Base-by-base conservation (phyloP, 2,888 invertebrate species). In the Cataglyphis albicans region DNA sequence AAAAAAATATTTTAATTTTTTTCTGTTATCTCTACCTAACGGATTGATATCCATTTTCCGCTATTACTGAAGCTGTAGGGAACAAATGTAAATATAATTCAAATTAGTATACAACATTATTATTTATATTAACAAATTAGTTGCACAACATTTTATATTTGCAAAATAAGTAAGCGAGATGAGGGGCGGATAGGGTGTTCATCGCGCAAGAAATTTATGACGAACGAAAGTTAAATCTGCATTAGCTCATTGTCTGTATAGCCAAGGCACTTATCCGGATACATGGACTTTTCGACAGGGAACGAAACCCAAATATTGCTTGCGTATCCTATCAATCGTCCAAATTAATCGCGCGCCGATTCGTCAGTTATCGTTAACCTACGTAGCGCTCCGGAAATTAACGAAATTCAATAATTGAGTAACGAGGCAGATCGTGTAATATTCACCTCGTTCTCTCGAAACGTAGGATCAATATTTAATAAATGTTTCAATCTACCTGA, bases 391-490 rank as follows among this genome's bases (percentile, higher is more conserved):
- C 9, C n/a, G 44, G 44, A 70, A 80, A 80, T 80, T 80, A 80
- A 80, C 78, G 59, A 80, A 80, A 59, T 35, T 59, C 70, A 21
- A 59, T 72, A 78, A 80, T 80, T 80, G 78, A 80, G 72, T 59
- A 70, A 72, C 59, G 21, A 15, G 59, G 12, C 67, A n/a, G 67
- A 44, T 41, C 72, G 44, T 72, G 78, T 80, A 80, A 80, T 78
- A 78, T 70, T 72, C 78, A 59, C 73, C 25, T 70, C 18, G 55
- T 72, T 78, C 78, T 70, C 78, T 41, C 72, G 35, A 41, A 44
- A 80, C 44, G 72, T 44, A 25, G 73, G 72, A 80, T 80, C 78
- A 80, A 80, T 80, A 80, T 80, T 80, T 72, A 80, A 73, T 74
- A 73, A 75, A 64, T 81, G 81, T 75, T 75, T 73, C 75, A 75